A percentile compares a stretch with the other conserved stretches of the same genome.
phyloP scores from a whole-genome alignment of 2,797 vertebrate genomes.

The Erethizon dorsatum region DNA sequence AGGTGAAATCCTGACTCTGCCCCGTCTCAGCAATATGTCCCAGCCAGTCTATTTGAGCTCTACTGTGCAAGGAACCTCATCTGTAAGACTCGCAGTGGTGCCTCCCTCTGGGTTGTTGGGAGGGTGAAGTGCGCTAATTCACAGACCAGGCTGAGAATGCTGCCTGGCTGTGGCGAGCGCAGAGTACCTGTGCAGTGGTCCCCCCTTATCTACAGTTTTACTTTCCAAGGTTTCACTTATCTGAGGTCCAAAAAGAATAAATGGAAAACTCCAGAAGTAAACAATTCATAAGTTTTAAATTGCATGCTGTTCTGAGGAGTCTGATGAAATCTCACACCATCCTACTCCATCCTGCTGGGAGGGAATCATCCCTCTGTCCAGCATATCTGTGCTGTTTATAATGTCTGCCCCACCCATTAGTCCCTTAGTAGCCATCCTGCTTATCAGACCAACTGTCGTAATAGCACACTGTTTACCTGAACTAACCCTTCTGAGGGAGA shows the following conservation, averaged over 20 bases:
- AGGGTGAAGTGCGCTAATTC: background rate
- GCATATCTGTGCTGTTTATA: too few species aligned
- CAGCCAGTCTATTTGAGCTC: background rate
- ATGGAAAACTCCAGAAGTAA: background rate
- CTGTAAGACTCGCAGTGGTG: background rate
- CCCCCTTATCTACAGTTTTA: background rate
- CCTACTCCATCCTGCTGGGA: background rate
- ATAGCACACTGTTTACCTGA: background rate
- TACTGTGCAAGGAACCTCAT: background rate
- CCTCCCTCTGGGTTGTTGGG: fast-evolving
- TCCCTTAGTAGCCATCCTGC: background rate
- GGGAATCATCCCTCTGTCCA: background rate
- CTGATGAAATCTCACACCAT: background rate
- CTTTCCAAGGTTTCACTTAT: background rate
- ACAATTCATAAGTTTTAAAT: background rate
- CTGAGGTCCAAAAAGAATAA: background rate
- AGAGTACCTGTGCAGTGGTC: background rate
- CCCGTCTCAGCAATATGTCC: fast-evolving
- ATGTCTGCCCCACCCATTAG: too few species aligned
- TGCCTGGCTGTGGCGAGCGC: background rate
- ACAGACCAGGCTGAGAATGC: background rate
- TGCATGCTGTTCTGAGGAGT: background rate
- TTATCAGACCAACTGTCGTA: background rate
- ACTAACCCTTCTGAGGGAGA: background rate
- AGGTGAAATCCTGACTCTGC: background rate